Conservation (phyloP, 2,113 vertebrate species). For the Microtus montanus region DNA sequence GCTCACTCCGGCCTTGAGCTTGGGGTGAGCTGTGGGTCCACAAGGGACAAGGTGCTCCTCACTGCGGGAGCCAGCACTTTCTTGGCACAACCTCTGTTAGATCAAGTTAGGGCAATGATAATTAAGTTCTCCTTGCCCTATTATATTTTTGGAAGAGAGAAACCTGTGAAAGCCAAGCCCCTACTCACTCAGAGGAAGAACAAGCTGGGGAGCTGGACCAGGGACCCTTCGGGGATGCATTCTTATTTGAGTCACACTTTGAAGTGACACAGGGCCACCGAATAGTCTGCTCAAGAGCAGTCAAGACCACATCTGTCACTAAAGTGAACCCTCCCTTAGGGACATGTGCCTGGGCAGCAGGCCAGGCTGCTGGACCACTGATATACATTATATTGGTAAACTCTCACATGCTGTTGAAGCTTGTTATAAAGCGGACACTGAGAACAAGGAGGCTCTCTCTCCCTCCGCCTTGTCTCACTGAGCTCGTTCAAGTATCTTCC, state of each 20-base stretch:
- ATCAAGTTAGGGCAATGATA: rapidly evolving
- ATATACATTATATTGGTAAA: too few species aligned
- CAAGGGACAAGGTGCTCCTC: not conserved
- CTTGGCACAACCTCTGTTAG: rapidly evolving
- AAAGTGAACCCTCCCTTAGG: not conserved
- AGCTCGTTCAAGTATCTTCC: not conserved
- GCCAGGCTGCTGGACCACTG: not conserved
- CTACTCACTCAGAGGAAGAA: not conserved
- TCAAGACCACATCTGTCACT: rapidly evolving
- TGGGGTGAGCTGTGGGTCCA: not conserved
- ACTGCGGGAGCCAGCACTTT: too few species aligned
- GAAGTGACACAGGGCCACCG: not conserved
- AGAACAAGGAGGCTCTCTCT: not conserved
- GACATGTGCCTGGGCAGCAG: rapidly evolving
- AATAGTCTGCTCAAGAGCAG: rapidly evolving
- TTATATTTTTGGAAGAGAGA: not conserved
- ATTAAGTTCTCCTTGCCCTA: not conserved
- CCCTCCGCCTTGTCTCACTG: not conserved
- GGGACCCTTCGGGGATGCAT: rapidly evolving
- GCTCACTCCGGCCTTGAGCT: too few species aligned
- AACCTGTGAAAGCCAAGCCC: not conserved
- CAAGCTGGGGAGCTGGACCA: not conserved
- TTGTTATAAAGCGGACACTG: not conserved
- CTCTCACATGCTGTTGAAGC: not conserved
- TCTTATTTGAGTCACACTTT: not conserved